A percentile compares a stretch with the other conserved stretches of the same genome.
Evolutionary conservation across 2,113 vertebrate genomes (phyloP).

Genomic region (Ptychochromis oligacanthus): DNA sequence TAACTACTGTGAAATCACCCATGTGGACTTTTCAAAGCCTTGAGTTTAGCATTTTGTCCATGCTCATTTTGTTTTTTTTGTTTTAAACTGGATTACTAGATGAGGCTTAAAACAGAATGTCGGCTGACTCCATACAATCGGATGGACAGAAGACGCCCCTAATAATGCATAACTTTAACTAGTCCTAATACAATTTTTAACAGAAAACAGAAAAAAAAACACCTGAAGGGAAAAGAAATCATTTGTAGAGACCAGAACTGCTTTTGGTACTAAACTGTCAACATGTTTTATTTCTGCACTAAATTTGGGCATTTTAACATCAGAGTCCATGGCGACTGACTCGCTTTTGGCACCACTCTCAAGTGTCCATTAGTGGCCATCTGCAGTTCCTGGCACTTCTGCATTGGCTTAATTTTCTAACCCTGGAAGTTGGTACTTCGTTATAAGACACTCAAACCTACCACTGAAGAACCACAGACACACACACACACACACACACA

Average conservation of each 20-base stretch:
- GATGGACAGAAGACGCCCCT: not conserved
- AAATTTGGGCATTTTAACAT: not conserved
- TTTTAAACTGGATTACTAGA: no score
- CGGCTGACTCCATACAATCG: not conserved
- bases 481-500: not conserved
- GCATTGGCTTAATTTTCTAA: not conserved
- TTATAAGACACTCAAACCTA: not conserved
- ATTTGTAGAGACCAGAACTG: not conserved
- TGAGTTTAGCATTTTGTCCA: not conserved
- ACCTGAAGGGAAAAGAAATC: not conserved
- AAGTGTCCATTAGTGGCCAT: not conserved
- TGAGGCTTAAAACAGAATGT: not conserved
- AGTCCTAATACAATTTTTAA: not conserved
- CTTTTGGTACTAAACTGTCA: not conserved
- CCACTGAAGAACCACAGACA: not conserved
- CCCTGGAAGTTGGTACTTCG: not conserved
- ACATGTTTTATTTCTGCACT: constrained; percentile 3
- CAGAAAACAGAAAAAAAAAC: not conserved
- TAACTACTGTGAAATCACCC: not conserved
- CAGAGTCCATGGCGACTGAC: not conserved
- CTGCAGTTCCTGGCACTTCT: not conserved
- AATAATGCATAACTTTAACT: not conserved
- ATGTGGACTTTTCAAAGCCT: not conserved
- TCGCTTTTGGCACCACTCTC: not conserved
- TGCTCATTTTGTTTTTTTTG: not conserved